These are phyloP conservation scores for Eupithecia insigniata DNA, from an alignment of 2,888 invertebrate genomes.

Conservation along the genomic window DNA sequence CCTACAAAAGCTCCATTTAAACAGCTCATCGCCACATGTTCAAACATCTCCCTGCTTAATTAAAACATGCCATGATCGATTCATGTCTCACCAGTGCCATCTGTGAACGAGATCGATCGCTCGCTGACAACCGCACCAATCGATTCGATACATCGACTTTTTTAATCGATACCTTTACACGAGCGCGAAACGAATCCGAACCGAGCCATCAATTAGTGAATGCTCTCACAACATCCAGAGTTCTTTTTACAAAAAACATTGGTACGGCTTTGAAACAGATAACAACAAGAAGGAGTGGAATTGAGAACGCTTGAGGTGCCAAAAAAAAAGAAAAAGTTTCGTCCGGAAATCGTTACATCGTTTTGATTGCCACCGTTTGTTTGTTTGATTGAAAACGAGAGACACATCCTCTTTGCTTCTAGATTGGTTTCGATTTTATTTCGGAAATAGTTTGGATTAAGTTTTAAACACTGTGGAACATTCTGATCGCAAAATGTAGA, in stretches of 20 bases:
- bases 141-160: constrained; percentile 74
- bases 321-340: constrained; percentile 58
- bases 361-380: constrained; percentile 69
- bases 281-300: constrained; percentile 58
- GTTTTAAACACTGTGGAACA: background rate
- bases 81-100: constrained; percentile 64
- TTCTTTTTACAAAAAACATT: constrained; percentile 71
- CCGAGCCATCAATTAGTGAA: constrained; percentile 77
- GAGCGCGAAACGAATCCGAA: constrained; percentile 66
- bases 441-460: constrained; percentile 12
- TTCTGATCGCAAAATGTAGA: background rate
- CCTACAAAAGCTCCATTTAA: constrained; percentile 54
- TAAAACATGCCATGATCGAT: constrained; percentile 58
- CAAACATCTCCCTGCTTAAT: constrained; percentile 58
- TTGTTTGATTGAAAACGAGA: constrained; percentile 65
- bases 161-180: constrained; percentile 56
- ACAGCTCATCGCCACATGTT: constrained; percentile 58
- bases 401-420: constrained; percentile 40
- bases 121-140: constrained; percentile 70
- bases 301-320: constrained; percentile 62
- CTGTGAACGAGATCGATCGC: constrained; percentile 67
- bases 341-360: constrained; percentile 72
- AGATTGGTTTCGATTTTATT: constrained; percentile 33
- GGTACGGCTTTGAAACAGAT: constrained; percentile 69
- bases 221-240: constrained; percentile 69